These are phyloP conservation scores for Cyanistes caeruleus DNA, from an alignment of 2,113 vertebrate genomes.

Conservation along the genomic window DNA sequence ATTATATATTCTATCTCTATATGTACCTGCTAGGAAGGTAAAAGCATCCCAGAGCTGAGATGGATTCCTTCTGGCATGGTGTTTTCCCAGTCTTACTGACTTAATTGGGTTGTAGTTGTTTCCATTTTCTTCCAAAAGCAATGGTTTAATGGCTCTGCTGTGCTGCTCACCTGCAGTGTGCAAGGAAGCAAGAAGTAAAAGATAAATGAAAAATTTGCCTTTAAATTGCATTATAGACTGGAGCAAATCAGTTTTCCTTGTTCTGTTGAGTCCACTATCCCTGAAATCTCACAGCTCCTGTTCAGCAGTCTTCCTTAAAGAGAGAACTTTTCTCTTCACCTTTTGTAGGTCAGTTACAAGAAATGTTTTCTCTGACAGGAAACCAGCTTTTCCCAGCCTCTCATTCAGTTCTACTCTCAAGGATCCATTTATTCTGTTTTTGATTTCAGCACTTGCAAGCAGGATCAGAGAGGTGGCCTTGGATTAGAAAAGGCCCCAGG, in stretches of 20 bases:
- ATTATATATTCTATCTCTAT: neutral
- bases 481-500: neutral
- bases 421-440: neutral
- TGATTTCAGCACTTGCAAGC: conserved; percentile 5
- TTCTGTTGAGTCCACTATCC: neutral
- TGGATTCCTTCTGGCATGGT: neutral
- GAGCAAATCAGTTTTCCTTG: neutral
- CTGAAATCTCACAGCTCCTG: neutral
- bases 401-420: neutral
- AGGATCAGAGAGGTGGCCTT: neutral
- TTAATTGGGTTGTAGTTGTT: conserved; percentile 4
- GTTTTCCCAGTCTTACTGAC: neutral
- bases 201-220: neutral
- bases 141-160: neutral
- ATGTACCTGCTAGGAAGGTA: neutral
- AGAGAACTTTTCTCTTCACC: neutral
- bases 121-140: conserved; percentile 1
- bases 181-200: neutral
- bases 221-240: neutral
- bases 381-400: neutral
- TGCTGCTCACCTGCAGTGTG: neutral
- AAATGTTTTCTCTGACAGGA: conserved; percentile 6
- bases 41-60: neutral
- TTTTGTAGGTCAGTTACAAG: neutral
- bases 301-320: neutral